Evolutionary conservation across 2,888 invertebrate species (phyloP).

Genomic region (Troides aeacus): DNA sequence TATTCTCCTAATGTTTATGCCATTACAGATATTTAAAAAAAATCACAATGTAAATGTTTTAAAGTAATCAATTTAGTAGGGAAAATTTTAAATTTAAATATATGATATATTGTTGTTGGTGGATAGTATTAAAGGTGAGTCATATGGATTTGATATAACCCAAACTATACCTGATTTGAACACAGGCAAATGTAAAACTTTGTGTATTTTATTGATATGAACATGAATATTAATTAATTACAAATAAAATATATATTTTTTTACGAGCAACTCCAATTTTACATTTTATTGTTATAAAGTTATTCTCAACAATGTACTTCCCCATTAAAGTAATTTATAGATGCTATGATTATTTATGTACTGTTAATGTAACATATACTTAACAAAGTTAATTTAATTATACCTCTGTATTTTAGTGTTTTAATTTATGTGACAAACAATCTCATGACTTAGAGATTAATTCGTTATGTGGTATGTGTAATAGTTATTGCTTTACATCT

Average conservation of each 20-base stretch:
- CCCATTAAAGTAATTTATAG: background rate
- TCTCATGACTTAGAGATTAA: background rate
- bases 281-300: constrained; percentile 4
- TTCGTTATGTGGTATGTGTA: background rate
- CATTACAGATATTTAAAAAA: background rate
- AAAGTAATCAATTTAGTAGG: constrained; percentile 5
- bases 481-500: background rate
- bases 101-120: constrained; percentile 15
- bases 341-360: background rate
- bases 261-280: constrained; percentile 1
- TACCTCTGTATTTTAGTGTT: background rate
- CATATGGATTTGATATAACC: constrained; percentile 10
- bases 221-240: background rate
- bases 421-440: constrained; percentile 5
- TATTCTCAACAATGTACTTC: background rate
- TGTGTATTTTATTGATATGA: constrained; percentile 1
- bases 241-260: constrained; percentile 13
- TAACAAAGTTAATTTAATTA: background rate
- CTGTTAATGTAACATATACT: background rate
- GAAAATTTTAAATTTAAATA: background rate
- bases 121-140: constrained; percentile 6
- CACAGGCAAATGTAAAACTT: constrained; percentile 18
- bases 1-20: background rate
- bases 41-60: constrained; percentile 16
- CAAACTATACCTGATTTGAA: constrained; percentile 14